Evolutionary conservation across 2,797 vertebrate genomes (phyloP).

Genomic region (Avahi laniger): DNA sequence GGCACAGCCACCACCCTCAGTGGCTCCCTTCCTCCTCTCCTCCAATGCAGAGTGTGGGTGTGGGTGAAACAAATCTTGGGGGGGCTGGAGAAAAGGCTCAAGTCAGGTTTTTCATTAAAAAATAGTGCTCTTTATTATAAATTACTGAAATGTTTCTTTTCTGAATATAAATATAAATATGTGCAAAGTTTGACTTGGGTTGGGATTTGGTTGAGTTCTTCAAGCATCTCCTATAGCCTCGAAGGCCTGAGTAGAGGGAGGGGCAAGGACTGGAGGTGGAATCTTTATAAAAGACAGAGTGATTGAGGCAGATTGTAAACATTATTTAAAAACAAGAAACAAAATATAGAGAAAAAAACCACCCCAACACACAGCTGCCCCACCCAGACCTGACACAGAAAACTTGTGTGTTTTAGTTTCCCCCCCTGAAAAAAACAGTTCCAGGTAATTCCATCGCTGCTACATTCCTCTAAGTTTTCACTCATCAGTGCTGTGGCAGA

Average conservation of each 20-base stretch:
- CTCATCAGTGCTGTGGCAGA: background rate
- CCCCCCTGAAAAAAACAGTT: conserved; percentile 47
- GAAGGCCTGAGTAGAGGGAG: conserved; percentile 83
- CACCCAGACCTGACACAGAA: conserved; percentile 72
- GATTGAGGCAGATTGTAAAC: conserved; percentile 92
- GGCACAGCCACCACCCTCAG: background rate
- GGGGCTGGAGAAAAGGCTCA: conserved; percentile 14
- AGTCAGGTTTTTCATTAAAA: conserved; percentile 91
- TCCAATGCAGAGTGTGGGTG: background rate
- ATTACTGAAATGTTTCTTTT: conserved; percentile 92
- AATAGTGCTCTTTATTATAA: conserved; percentile 99
- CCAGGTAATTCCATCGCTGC: conserved; percentile 71
- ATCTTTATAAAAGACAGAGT: conserved; percentile 96
- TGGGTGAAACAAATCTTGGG: background rate
- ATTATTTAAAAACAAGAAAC: conserved; percentile 80
- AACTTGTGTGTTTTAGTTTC: conserved; percentile 33
- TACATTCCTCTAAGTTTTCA: conserved; percentile 61
- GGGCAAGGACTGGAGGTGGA: conserved; percentile 79
- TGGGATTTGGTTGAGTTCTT: conserved; percentile 90
- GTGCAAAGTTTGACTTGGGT: conserved; percentile 94
- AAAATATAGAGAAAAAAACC: conserved; percentile 62
- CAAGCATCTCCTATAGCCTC: conserved; percentile 89
- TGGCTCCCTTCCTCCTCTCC: background rate
- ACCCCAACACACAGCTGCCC: conserved; percentile 81
- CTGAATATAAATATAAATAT: conserved; percentile 97